phyloP scores from a whole-genome alignment of 2,797 vertebrate species.

The Trematomus bernacchii region DNA sequence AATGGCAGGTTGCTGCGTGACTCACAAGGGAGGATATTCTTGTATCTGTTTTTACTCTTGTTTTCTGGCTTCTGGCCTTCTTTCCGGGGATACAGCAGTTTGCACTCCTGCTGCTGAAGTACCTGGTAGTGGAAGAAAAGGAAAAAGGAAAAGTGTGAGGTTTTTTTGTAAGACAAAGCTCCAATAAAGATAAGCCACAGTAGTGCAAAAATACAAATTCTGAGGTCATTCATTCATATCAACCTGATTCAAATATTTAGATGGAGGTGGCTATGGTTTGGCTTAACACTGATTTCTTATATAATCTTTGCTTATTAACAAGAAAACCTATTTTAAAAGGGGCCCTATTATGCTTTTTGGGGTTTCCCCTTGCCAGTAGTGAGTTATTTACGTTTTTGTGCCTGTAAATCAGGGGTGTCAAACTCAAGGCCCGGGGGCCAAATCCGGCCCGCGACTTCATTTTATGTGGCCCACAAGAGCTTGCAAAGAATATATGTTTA shows the following conservation, averaged over 20 bases:
- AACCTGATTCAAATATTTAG: not conserved
- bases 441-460: too few species aligned
- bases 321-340: too few species aligned
- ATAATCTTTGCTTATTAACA: too few species aligned
- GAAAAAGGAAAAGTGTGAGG: not conserved
- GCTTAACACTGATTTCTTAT: too few species aligned
- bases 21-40: conserved; percentile 95
- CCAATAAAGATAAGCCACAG: not conserved
- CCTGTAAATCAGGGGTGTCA: too few species aligned
- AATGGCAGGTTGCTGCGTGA: conserved; percentile 66
- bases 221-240: not conserved
- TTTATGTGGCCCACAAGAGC: too few species aligned
- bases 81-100: conserved; percentile 91
- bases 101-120: conserved; percentile 93
- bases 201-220: not conserved
- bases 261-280: too few species aligned
- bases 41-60: conserved; percentile 93
- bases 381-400: too few species aligned
- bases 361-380: too few species aligned
- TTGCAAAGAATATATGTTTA: too few species aligned
- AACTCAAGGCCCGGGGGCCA: too few species aligned
- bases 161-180: not conserved
- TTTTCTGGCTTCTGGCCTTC: conserved; percentile 92
- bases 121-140: conserved; percentile 77
- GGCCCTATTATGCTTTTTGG: too few species aligned